Evolutionary conservation across 2,113 vertebrate species (phyloP).

Genomic region (Rhodinocichla rosea): DNA sequence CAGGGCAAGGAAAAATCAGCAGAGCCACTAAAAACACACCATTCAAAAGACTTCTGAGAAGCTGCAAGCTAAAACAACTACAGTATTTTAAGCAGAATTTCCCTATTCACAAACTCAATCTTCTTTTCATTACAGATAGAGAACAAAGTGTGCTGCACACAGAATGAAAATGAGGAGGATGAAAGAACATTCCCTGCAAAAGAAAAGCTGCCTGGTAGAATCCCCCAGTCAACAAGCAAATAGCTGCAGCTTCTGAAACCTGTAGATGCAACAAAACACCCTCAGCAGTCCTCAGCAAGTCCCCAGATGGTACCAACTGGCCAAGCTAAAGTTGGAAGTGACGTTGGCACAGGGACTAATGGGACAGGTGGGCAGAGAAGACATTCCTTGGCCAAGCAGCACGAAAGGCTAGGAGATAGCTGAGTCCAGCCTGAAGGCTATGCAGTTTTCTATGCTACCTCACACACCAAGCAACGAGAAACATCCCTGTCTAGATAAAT

Average conservation of each 20-base stretch:
- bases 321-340: neutral
- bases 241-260: neutral
- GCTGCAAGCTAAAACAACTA: conserved; percentile 12
- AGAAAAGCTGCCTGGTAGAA: conserved; percentile 13
- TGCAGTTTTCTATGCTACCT: neutral
- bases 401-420: neutral
- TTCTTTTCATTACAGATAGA: conserved; percentile 38
- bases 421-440: neutral
- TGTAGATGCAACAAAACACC: neutral
- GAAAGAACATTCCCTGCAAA: conserved; percentile 6
- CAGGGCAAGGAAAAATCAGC: neutral
- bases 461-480: neutral
- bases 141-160: conserved; percentile 12
- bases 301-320: neutral
- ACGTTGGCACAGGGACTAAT: accelerated
- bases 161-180: conserved; percentile 56
- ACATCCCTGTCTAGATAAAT: neutral
- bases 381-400: neutral
- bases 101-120: conserved; percentile 40
- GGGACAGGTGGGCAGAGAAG: neutral
- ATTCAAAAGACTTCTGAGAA: conserved; percentile 18
- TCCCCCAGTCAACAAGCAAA: neutral
- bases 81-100: conserved; percentile 25
- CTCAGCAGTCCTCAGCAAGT: neutral
- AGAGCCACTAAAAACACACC: neutral